Percentiles rank a stretch among this genome's conserved stretches.
Conservation (phyloP, 2,113 vertebrate genomes). For the Fulmarus glacialis region DNA sequence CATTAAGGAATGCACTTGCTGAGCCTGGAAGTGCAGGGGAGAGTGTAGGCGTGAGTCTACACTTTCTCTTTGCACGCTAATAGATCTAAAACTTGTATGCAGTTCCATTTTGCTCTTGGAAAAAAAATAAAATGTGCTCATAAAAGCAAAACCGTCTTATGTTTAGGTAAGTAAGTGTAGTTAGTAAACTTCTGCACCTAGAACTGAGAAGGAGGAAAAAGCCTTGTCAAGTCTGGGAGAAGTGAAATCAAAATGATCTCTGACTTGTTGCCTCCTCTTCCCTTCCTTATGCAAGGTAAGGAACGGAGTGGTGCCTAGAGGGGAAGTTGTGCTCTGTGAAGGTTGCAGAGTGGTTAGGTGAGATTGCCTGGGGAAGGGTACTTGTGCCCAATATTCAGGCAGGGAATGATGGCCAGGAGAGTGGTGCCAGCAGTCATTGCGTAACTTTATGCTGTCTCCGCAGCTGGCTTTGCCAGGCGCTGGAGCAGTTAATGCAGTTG, state of each 20-base stretch:
- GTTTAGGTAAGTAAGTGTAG: not conserved
- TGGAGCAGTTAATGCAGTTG: not conserved
- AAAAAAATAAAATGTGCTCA: not conserved
- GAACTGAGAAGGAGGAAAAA: not conserved
- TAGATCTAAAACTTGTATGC: not conserved
- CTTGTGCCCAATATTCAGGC: not conserved
- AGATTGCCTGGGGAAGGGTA: not conserved
- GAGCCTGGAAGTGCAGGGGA: not conserved
- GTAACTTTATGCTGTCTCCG: not conserved
- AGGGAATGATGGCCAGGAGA: not conserved
- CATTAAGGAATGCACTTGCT: not conserved
- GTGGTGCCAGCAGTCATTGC: not conserved
- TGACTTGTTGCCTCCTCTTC: not conserved
- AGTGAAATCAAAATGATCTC: not conserved
- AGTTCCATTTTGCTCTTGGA: not conserved
- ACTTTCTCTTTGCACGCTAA: fast-evolving
- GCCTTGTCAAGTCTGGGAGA: not conserved
- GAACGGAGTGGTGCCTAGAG: not conserved
- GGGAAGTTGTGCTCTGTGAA: not conserved
- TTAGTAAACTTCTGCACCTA: not conserved
- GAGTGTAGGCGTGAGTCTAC: not conserved
- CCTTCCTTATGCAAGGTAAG: fast-evolving
- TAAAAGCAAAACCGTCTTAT: not conserved
- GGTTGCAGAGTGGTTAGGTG: not conserved
- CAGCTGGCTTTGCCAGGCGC: not conserved